These are phyloP conservation scores for Otolemur crassicaudatus DNA, from an alignment of 2,797 vertebrate genomes.

Conservation along the genomic window DNA sequence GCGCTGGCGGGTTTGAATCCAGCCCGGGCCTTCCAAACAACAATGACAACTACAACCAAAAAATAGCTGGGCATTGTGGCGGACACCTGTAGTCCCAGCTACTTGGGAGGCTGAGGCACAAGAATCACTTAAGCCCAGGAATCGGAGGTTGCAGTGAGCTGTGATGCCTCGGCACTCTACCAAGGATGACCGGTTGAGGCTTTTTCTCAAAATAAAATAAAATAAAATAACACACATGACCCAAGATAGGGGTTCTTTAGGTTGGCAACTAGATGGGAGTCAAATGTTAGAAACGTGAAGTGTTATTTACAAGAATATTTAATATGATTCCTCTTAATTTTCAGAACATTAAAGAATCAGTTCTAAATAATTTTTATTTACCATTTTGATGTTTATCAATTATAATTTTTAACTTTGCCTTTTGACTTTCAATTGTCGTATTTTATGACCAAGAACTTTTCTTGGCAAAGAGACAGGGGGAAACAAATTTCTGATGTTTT, in stretches of 20 bases:
- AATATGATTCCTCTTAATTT: not conserved
- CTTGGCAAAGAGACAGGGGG: not conserved
- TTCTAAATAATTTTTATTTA: not conserved
- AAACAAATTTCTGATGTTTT: constrained; percentile 31
- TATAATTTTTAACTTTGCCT: not conserved
- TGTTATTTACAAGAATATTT: not conserved
- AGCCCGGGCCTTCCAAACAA: too few relatives aligned
- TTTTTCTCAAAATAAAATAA: too few relatives aligned
- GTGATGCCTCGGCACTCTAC: too few relatives aligned
- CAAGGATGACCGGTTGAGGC: too few relatives aligned
- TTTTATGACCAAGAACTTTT: constrained; percentile 35
- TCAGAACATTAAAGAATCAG: constrained; percentile 22
- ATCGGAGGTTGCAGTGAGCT: too few relatives aligned
- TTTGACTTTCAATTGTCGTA: not conserved
- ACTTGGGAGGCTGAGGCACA: too few relatives aligned
- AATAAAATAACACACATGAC: too few relatives aligned
- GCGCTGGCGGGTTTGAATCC: too few relatives aligned
- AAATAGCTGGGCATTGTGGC: too few relatives aligned
- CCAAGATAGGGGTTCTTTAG: not conserved
- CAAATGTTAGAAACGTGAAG: not conserved
- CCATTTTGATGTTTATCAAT: not conserved
- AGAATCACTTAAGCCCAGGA: too few relatives aligned
- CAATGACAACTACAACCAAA: too few relatives aligned
- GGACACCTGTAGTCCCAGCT: too few relatives aligned
- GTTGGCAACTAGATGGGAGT: not conserved